Evolutionary conservation across 1,140 invertebrate genomes (phyloP).

Genomic region (Babylonia areolata): DNA sequence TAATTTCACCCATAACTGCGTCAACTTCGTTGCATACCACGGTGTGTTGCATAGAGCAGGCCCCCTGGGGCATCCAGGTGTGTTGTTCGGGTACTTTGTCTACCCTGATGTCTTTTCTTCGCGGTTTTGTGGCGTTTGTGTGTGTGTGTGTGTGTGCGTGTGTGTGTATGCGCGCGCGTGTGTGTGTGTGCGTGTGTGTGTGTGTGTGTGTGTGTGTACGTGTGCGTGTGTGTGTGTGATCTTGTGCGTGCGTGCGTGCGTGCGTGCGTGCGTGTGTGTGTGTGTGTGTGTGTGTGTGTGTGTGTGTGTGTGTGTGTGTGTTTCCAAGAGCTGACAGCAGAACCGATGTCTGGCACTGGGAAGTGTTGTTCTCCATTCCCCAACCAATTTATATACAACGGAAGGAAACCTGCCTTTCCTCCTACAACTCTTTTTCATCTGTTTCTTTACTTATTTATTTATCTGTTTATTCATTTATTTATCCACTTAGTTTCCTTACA

Average conservation of each 20-base stretch:
- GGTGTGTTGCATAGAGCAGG: too few relatives aligned
- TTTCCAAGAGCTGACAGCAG: too few relatives aligned
- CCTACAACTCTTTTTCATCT: background rate
- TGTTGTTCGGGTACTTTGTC: too few relatives aligned
- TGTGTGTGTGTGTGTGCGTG: background rate
- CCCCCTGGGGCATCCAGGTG: too few relatives aligned
- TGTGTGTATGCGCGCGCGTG: background rate
- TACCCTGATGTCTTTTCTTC: too few relatives aligned
- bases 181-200: background rate
- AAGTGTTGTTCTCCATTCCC: too few relatives aligned
- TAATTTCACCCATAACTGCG: too few relatives aligned
- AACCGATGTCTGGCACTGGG: too few relatives aligned
- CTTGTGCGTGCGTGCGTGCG: background rate
- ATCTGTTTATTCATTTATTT: too few relatives aligned
- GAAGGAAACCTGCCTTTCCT: background rate
- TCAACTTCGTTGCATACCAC: too few relatives aligned
- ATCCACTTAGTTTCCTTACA: too few relatives aligned
- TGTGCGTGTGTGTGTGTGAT: background rate
- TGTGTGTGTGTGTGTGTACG: background rate
- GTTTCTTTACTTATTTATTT: background rate
- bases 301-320: background rate
- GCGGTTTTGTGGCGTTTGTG: background rate
- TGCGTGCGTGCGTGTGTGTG: background rate
- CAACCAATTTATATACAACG: too few relatives aligned
- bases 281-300: constrained; percentile 15